These are phyloP conservation scores for Platygyra sinensis DNA, from an alignment of 64 coral and sea anemone species.

Conservation along the genomic window DNA sequence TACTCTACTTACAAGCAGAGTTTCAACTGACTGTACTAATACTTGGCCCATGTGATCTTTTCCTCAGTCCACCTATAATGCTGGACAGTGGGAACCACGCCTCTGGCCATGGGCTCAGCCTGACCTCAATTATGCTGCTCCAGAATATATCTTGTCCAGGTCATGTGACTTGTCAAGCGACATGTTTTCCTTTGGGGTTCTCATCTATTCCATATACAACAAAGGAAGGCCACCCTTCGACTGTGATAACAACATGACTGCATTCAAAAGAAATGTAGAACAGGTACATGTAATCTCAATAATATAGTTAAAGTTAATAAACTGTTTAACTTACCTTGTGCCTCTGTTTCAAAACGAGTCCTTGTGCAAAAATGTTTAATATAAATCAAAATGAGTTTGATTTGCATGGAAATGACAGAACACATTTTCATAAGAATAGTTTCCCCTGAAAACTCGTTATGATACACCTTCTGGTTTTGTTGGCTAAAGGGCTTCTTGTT, in stretches of 20 bases:
- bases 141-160: constrained; percentile 91
- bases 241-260: constrained; percentile 82
- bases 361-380: too few species aligned
- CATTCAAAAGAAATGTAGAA: constrained; percentile 91
- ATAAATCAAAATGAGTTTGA: too few species aligned
- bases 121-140: constrained; percentile 86
- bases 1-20: too few species aligned
- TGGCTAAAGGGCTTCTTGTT: background rate
- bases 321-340: background rate
- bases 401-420: too few species aligned
- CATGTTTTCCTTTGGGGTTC: constrained; percentile 90
- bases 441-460: too few species aligned
- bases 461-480: too few species aligned
- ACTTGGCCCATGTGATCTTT: background rate
- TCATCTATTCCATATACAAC: constrained; percentile 94
- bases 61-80: constrained; percentile 73
- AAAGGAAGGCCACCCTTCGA: constrained; percentile 76
- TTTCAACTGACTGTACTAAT: background rate
- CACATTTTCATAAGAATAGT: too few species aligned
- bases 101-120: constrained; percentile 89
- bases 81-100: constrained; percentile 83
- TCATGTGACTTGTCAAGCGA: constrained; percentile 87
- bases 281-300: constrained; percentile 73
- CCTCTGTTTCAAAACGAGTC: too few species aligned
- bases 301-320: background rate